Evolutionary conservation across 2,888 invertebrate genomes (phyloP).

Genomic region (Ormyrus labotus): DNA sequence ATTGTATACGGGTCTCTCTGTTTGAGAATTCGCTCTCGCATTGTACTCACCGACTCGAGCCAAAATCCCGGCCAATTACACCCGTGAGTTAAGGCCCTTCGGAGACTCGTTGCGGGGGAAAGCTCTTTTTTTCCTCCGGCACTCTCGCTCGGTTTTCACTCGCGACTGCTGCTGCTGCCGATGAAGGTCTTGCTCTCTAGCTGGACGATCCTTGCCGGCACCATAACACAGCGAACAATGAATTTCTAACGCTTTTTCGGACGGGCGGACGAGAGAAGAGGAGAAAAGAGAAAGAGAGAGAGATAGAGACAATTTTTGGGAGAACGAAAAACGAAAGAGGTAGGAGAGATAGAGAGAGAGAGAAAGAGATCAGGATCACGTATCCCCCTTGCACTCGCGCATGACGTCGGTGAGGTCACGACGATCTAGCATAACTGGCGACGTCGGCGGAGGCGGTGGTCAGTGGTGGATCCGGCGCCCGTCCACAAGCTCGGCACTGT

Average conservation of each 20-base stretch:
- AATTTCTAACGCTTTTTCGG: not conserved
- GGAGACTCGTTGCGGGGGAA: not conserved
- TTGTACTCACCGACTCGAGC: conserved; percentile 43
- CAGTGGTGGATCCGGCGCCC: not conserved
- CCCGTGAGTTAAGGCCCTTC: not conserved
- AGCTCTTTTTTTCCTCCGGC: conserved; percentile 3
- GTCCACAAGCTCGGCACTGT: not conserved
- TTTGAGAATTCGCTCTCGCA: not conserved
- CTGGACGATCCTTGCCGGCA: conserved; percentile 20
- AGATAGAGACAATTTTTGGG: not conserved
- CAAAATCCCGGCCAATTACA: conserved; percentile 31
- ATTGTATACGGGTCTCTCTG: not conserved
- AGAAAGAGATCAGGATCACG: not conserved
- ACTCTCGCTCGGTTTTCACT: conserved; percentile 9
- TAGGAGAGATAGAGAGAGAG: not conserved
- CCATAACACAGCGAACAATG: conserved; percentile 45
- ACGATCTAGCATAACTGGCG: not conserved
- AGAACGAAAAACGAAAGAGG: not conserved
- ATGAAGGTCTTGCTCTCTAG: conserved; percentile 22
- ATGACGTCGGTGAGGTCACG: conserved; percentile 13
- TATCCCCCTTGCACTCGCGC: conserved; percentile 37
- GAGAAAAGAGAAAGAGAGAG: not conserved
- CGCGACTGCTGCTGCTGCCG: not conserved
- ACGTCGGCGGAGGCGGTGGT: not conserved
- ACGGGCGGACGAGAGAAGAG: not conserved